Evolutionary conservation across 2,113 vertebrate genomes (phyloP).

Genomic region (Zosterops lateralis): DNA sequence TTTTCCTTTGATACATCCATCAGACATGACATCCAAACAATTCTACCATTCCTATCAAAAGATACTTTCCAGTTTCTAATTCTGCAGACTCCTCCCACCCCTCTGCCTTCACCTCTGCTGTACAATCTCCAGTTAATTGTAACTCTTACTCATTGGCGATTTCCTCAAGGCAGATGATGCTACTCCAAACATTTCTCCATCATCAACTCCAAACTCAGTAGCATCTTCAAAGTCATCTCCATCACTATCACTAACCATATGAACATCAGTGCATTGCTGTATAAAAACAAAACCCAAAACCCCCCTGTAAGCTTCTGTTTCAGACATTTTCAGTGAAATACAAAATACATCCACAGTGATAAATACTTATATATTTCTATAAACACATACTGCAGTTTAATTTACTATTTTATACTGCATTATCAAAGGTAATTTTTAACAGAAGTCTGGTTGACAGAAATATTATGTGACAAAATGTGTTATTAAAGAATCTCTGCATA

Average conservation of each 20-base stretch:
- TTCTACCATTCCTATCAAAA: neutral
- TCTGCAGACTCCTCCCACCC: neutral
- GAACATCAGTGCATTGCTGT: constrained; percentile 91
- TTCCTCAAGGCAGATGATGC: constrained; percentile 89
- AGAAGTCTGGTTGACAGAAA: neutral
- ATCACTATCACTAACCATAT: constrained; percentile 98
- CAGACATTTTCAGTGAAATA: constrained; percentile 1
- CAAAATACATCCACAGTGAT: neutral
- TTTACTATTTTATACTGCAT: neutral
- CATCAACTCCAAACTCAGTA: constrained; percentile 96
- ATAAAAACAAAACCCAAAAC: constrained; percentile 6
- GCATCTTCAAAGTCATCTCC: constrained; percentile 98
- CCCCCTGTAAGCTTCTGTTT: neutral
- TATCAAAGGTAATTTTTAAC: neutral
- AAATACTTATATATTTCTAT: neutral
- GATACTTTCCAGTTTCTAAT: neutral
- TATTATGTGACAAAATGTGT: neutral
- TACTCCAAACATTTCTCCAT: constrained; percentile 96
- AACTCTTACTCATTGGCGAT: constrained; percentile 93
- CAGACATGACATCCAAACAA: neutral
- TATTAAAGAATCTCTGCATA: neutral
- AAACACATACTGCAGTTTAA: neutral
- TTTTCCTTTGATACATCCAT: neutral
- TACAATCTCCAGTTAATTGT: neutral
- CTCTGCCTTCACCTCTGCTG: neutral